Percentiles rank a stretch among this genome's conserved stretches.
Evolutionary conservation across 30 jellyfish, hydroid and myxozoan genomes (phyloP).

Genomic region (Turritopsis rubra): DNA sequence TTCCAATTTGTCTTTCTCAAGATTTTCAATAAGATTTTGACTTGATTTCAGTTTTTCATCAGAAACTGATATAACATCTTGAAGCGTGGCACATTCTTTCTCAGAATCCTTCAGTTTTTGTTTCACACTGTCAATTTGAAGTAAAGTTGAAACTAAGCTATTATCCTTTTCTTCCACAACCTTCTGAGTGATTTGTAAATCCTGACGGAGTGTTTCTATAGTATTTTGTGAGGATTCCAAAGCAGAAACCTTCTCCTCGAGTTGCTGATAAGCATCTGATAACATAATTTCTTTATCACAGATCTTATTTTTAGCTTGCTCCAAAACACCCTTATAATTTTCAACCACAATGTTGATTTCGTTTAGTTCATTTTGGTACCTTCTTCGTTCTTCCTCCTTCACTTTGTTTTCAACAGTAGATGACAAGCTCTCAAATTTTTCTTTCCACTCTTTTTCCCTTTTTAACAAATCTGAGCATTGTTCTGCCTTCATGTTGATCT

Average conservation of each 20-base stretch:
- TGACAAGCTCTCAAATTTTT: not conserved
- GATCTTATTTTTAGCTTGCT: not conserved
- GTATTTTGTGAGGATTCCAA: not conserved
- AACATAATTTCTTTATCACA: not conserved
- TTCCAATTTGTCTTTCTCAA: not conserved
- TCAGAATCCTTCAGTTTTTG: not conserved
- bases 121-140: not conserved
- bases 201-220: not conserved
- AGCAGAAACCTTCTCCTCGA: not conserved
- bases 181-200: not conserved
- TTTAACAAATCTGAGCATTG: not conserved
- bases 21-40: not conserved
- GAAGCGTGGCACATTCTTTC: not conserved
- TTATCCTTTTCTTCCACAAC: not conserved
- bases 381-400: not conserved
- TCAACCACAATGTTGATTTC: not conserved
- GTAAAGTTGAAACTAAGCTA: not conserved
- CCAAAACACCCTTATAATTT: conserved; percentile 6
- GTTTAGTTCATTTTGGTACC: not conserved
- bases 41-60: not conserved
- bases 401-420: not conserved
- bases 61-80: not conserved
- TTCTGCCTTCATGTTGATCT: not conserved
- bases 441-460: not conserved
- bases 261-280: not conserved